These are phyloP conservation scores for Drosophila lacertosa DNA, from an alignment of 1,140 invertebrate genomes.

Conservation along the genomic window DNA sequence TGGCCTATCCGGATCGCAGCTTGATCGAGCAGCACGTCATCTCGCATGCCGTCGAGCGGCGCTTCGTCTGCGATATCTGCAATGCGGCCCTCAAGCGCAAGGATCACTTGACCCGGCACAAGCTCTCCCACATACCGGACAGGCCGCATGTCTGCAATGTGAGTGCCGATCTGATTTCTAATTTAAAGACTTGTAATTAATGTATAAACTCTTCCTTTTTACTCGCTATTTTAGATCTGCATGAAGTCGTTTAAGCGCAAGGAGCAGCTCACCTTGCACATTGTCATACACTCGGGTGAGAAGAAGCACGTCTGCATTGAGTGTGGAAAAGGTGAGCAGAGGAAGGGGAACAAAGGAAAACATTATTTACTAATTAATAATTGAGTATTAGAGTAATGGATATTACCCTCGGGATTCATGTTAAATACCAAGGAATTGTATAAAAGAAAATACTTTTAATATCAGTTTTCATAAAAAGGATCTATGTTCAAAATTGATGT, in stretches of 20 bases:
- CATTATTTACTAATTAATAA: no score
- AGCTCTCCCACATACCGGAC: slow-evolving; percentile 92
- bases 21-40: slow-evolving; percentile 92
- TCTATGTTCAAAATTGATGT: no score
- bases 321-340: slow-evolving; percentile 92
- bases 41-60: slow-evolving; percentile 91
- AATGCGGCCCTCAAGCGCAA: slow-evolving; percentile 93
- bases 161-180: slow-evolving; percentile 29
- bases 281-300: slow-evolving; percentile 93
- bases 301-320: slow-evolving; percentile 94
- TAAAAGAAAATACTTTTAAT: no score
- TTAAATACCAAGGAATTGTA: background rate
- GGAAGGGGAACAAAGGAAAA: no score
- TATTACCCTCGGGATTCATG: no score
- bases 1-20: slow-evolving; percentile 93
- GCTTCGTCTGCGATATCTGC: slow-evolving; percentile 93
- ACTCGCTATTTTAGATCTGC: slow-evolving; percentile 89
- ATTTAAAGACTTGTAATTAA: background rate
- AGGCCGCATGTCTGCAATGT: slow-evolving; percentile 92
- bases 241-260: slow-evolving; percentile 94
- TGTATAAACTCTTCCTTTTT: background rate
- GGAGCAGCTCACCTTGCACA: slow-evolving; percentile 93
- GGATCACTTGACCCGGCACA: slow-evolving; percentile 92
- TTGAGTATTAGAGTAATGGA: no score
- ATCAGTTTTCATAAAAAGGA: no score